Base-by-base conservation (phyloP, 2,797 vertebrate species). In the Peromyscus aztecus region DNA sequence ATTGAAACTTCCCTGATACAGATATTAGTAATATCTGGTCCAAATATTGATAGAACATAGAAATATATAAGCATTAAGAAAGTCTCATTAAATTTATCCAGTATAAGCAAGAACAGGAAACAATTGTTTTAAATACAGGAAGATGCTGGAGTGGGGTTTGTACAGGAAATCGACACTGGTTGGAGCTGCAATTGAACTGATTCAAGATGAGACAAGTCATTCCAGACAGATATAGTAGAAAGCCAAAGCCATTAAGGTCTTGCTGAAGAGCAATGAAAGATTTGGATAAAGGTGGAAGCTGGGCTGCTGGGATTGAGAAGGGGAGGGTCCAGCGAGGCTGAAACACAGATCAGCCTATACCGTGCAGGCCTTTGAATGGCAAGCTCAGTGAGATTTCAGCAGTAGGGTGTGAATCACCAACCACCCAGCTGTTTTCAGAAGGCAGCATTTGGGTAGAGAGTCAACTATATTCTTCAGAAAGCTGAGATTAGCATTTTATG, bases 181-280 rank as follows among this genome's bases (percentile, higher is more conserved):
- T 80, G 40, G 82, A 95, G 65, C 52, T 73, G 34, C 76, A 49
- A 69, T 12, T 80, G 84, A 81, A 65, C 46, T 93, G 27, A 73
- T 63, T 43, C 46, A 69, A 57, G 57, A 65, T 59, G 40, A 88
- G 40, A 83, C 55, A 4, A 2, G 19, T 55, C 29, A 19, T 4
- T 67, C 17, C 29, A 65, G 4, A 19, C 14, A 23, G 10, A 67
- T 27, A 21, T 0, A 55, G 14, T 49, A n/a, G 27, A 7, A 61
- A 40, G 29, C 19, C 0, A 13, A 21, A 59, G 21, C 49, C 12
- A 11, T 31, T 10, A 59, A 63, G 16, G 16, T 19, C 2, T 40
- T 7, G 37, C 63, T 96, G 46, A 67, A 63, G 63, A 76, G 1
- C 21, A 19, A 73, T 10, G 69, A 19, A 34, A 1, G 16, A n/a